Percentiles rank a stretch among this genome's conserved stretches.
Conservation (phyloP, 2,113 vertebrate species). For the Gavialis gangeticus region DNA sequence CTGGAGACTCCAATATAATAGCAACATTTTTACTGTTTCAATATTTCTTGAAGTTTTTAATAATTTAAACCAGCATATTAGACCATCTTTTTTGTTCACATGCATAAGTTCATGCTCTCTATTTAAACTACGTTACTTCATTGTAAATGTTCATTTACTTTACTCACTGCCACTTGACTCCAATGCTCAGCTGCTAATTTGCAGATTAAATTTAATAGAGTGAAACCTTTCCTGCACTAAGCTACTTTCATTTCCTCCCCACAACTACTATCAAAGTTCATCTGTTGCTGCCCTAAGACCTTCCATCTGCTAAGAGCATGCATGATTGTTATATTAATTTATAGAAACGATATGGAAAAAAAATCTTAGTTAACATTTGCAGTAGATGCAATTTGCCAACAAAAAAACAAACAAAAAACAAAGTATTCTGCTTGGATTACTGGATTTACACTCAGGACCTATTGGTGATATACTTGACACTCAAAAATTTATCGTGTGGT, state of each 20-base stretch:
- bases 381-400: background rate
- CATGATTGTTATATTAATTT: background rate
- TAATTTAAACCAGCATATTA: constrained; percentile 47
- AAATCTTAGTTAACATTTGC: background rate
- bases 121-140: constrained; percentile 41
- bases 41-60: constrained; percentile 33
- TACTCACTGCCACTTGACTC: accelerated
- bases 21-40: background rate
- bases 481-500: background rate
- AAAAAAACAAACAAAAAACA: background rate
- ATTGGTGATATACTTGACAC: background rate
- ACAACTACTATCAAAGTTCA: background rate
- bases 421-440: background rate
- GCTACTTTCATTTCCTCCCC: background rate
- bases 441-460: accelerated
- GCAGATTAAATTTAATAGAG: background rate
- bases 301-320: background rate
- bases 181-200: background rate
- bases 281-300: background rate
- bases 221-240: background rate
- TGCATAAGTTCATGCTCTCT: background rate
- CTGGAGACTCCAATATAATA: background rate
- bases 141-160: background rate
- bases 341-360: background rate
- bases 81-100: background rate